Base-by-base conservation (phyloP, 2,113 vertebrate genomes). In the Nycticebus coucang region DNA sequence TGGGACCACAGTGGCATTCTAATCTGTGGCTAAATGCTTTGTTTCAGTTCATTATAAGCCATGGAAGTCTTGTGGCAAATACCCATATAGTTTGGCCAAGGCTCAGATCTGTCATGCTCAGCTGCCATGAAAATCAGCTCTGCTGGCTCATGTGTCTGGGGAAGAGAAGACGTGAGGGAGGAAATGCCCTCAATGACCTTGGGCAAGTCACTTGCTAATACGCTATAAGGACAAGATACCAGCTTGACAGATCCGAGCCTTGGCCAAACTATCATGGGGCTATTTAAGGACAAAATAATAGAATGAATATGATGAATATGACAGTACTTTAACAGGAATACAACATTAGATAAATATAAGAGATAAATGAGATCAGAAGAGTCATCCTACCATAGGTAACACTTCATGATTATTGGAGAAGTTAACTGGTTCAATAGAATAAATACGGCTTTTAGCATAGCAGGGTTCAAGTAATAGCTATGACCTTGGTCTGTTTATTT, bases 21-120 rank as follows among this genome's bases (percentile, higher is more conserved):
- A 88, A 94, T 94, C 72, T 59, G 74, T 88, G 74, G 90, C 93
- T 96, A 97, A 96, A 89, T 94, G 89, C 64, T 96, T 88, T 86
- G 77, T 96, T 95, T 96, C 84, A 69, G 87, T 88, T 96, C 81
- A 71, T 96, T 97, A 83, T 35, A 78, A 92, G 87, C 71, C 90
- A 95, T 14, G 5, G 78, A 79, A 96, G 50, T 72, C 74, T 87
- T 89, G 72, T 86, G 89, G 91, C 80, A 87, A 96, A 87, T 64
- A 74, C 80, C 71, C 91, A 93, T 28, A 64, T 0, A 80, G 26
- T 78, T 87, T 50, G 45, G 75, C 72, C 89, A 10, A 59, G 57
- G 71, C 78, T 71, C 93, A n/a, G 96, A 85, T 96, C 50, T 33
- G 87, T 93, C 75, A 88, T 0, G 2, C 18, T 90, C 11, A 59